Evolutionary conservation across 1,140 invertebrate genomes (phyloP), one percentile per base, ranked within the genome.

Genomic region (Magallana ariakensis): DNA sequence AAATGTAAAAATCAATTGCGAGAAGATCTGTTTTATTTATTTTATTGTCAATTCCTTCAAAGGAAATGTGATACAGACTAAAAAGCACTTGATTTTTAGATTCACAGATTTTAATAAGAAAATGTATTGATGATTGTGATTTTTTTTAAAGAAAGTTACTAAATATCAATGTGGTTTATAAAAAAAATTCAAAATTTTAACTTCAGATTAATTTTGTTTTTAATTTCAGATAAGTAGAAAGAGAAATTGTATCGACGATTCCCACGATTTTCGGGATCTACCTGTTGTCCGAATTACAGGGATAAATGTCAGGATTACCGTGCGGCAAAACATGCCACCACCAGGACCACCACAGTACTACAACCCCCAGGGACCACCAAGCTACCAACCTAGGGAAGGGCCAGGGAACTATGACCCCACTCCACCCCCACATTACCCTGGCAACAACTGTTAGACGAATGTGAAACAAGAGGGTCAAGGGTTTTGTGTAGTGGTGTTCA

Each of bases 201-300:
- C 22, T 8, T 80, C 11, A 22, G 19, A 9, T 15, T 16, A 80
- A 3, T 53, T 54, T 82, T 26, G 56, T 57, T 26, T 33, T 57
- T 46, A 46, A 16, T 58, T 83, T 16, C 82, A 84, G 82, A 26
- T 26, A 7, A 56, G 58, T 19, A 84, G 82, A 33, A 57, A 26
- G 10, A 84, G 26, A 9, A 84, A 54, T 60, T 54, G 53, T 60
- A 56, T n/a, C 10, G 82, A 84, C 58, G 53, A 58, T 11, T 58
- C 55, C 0, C 82, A 84, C 26, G 22, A 26, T 16, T 84, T 84
- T 16, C 9, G 22, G 19, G 55, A 84, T 22, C 55, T 84, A 19
- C 82, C 82, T 22, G 57, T 84, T 15, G 13, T 46, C 13, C n/a
- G 60, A 8, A 22, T 84, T 5, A 84, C 82, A 11, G 82, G 55